Percentiles rank a stretch among this genome's conserved stretches.
These are phyloP conservation scores for Synanthedon tipuliformis DNA, from an alignment of 2,888 invertebrate genomes.

Conservation along the genomic window DNA sequence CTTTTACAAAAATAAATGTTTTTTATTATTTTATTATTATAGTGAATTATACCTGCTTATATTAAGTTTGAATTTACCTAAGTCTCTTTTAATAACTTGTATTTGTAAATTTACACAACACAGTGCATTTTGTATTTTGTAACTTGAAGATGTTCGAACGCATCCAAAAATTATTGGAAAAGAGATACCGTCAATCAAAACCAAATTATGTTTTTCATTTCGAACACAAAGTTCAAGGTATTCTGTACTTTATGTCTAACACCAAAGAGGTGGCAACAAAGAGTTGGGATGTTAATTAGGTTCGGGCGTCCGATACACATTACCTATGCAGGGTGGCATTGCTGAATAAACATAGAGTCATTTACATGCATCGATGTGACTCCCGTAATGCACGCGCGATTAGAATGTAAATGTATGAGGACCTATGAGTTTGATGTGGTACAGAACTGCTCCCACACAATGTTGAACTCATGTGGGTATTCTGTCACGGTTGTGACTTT, in stretches of 20 bases:
- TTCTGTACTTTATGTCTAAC: slow-evolving; percentile 22
- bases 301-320: slow-evolving; percentile 27
- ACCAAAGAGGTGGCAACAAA: neutral
- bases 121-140: slow-evolving; percentile 30
- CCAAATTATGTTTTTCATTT: slow-evolving; percentile 41
- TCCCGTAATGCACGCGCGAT: slow-evolving; percentile 60
- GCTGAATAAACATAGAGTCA: slow-evolving; percentile 63
- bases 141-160: slow-evolving; percentile 34
- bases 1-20: neutral
- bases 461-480: slow-evolving; percentile 2
- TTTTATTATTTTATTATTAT: neutral
- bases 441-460: slow-evolving; percentile 25
- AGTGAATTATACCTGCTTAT: neutral
- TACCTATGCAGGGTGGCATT: slow-evolving; percentile 58
- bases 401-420: slow-evolving; percentile 54
- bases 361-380: slow-evolving; percentile 65
- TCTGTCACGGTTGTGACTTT: slow-evolving; percentile 9
- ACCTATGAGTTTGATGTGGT: slow-evolving; percentile 34
- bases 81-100: too few relatives aligned
- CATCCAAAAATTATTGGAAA: slow-evolving; percentile 57
- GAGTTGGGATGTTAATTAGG: neutral
- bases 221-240: slow-evolving; percentile 13
- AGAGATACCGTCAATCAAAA: slow-evolving; percentile 41
- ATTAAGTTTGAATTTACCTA: too few relatives aligned
- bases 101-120: too few relatives aligned